Percentiles rank a stretch among this genome's conserved stretches.
Evolutionary conservation across 2,888 invertebrate genomes (phyloP).

Genomic region (Neoascia interrupta): DNA sequence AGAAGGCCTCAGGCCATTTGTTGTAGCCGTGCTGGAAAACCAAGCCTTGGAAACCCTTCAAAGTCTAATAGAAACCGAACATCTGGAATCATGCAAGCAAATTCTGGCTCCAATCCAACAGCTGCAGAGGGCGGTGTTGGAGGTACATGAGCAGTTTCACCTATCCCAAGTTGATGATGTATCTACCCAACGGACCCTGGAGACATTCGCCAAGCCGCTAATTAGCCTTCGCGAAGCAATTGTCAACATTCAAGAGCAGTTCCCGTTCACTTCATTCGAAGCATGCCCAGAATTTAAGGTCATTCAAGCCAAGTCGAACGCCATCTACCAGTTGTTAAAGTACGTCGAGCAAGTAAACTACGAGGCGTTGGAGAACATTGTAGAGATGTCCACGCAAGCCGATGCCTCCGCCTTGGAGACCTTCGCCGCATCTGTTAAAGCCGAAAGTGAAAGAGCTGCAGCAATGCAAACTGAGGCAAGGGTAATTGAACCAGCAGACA

Average conservation of each 20-base stretch:
- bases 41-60: constrained; percentile 73
- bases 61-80: constrained; percentile 71
- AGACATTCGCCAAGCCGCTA: constrained; percentile 72
- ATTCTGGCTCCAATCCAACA: constrained; percentile 77
- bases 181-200: constrained; percentile 60
- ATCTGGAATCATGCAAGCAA: constrained; percentile 74
- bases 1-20: constrained; percentile 71
- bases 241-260: constrained; percentile 71
- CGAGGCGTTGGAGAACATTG: constrained; percentile 79
- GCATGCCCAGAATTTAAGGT: constrained; percentile 70
- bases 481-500: constrained; percentile 50
- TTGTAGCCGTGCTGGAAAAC: constrained; percentile 72
- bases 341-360: constrained; percentile 75
- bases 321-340: constrained; percentile 72
- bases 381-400: constrained; percentile 82
- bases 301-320: constrained; percentile 70
- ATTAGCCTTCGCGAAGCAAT: constrained; percentile 72
- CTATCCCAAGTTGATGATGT: constrained; percentile 72
- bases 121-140: constrained; percentile 75
- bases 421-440: constrained; percentile 77
- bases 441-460: constrained; percentile 53
- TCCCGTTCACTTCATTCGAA: constrained; percentile 66
- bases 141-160: constrained; percentile 77
- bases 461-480: constrained; percentile 36
- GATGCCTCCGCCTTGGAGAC: constrained; percentile 83